These are phyloP conservation scores for Hyperoplus immaculatus DNA, from an alignment of 2,797 vertebrate species.

Conservation along the genomic window DNA sequence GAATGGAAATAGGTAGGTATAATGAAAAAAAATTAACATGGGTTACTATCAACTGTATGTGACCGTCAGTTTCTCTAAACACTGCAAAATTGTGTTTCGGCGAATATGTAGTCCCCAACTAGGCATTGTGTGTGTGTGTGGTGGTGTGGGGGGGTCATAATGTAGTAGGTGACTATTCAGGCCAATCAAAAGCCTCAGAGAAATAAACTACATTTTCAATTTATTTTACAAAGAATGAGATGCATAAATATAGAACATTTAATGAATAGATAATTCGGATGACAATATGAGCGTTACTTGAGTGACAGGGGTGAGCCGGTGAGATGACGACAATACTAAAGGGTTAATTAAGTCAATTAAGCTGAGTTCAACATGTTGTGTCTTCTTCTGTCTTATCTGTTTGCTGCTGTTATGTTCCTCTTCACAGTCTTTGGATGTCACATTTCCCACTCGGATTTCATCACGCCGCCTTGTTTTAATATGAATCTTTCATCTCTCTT, in stretches of 20 bases:
- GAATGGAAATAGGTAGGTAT: neutral
- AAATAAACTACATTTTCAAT: no score
- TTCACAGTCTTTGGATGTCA: constrained; percentile 66
- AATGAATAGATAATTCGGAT: no score
- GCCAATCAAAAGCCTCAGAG: no score
- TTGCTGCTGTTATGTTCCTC: constrained; percentile 40
- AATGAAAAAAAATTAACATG: neutral
- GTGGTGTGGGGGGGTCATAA: no score
- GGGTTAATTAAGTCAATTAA: constrained; percentile 60
- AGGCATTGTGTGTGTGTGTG: no score
- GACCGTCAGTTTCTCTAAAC: neutral
- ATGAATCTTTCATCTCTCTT: constrained; percentile 66
- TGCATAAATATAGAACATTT: no score
- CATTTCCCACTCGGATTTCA: constrained; percentile 72
- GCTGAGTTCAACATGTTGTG: constrained; percentile 47
- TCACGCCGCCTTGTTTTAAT: constrained; percentile 67
- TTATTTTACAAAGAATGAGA: no score
- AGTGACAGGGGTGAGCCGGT: constrained; percentile 43
- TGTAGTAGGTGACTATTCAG: no score
- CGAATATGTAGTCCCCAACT: no score
- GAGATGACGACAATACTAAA: constrained; percentile 19
- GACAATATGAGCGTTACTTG: neutral
- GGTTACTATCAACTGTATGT: neutral
- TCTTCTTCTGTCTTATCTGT: constrained; percentile 52
- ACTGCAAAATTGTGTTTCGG: no score